Percentiles rank a stretch among this genome's conserved stretches.
phyloP scores from a whole-genome alignment of 2,797 vertebrate genomes.

The Benthosema pterotum region DNA sequence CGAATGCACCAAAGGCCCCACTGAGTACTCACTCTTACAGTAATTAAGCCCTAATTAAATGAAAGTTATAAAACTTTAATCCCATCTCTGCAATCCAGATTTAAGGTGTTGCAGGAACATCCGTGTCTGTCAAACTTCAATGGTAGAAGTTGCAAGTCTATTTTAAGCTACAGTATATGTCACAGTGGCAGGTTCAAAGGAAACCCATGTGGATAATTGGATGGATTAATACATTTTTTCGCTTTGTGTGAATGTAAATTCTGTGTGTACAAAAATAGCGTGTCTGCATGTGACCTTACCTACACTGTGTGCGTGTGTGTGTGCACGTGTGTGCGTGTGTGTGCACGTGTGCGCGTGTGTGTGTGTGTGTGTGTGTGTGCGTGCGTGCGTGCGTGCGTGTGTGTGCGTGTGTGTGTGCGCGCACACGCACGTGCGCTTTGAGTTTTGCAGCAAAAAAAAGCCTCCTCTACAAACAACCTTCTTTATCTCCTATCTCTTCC shows the following conservation, averaged over 20 bases:
- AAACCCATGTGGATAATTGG: slow-evolving; percentile 38
- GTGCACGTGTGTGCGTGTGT: slow-evolving; percentile 7
- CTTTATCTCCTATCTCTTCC: slow-evolving; percentile 40
- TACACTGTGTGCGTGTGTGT: background rate
- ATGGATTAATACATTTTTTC: slow-evolving; percentile 39
- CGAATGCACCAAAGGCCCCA: too few relatives aligned
- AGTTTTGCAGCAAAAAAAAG: slow-evolving; percentile 19
- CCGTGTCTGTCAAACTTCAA: slow-evolving; percentile 18
- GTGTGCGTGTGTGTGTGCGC: slow-evolving; percentile 4
- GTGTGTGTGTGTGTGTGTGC: slow-evolving; percentile 11
- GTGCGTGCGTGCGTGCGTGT: slow-evolving; percentile 10
- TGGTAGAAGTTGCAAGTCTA: slow-evolving; percentile 20
- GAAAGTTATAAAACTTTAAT: too few relatives aligned
- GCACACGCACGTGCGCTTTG: slow-evolving; percentile 11
- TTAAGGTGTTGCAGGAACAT: slow-evolving; percentile 31
- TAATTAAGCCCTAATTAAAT: slow-evolving; percentile 54
- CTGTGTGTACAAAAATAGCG: background rate
- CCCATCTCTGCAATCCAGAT: background rate
- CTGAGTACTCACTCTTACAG: background rate
- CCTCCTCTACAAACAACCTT: slow-evolving; percentile 24
- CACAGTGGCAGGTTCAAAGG: slow-evolving; percentile 16
- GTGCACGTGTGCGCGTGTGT: slow-evolving; percentile 7
- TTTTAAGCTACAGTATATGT: slow-evolving; percentile 27
- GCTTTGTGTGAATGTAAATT: slow-evolving; percentile 10
- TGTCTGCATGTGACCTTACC: background rate